Evolutionary conservation across 2,797 vertebrate genomes (phyloP).

Genomic region (Ptychobarbus kaznakovi): DNA sequence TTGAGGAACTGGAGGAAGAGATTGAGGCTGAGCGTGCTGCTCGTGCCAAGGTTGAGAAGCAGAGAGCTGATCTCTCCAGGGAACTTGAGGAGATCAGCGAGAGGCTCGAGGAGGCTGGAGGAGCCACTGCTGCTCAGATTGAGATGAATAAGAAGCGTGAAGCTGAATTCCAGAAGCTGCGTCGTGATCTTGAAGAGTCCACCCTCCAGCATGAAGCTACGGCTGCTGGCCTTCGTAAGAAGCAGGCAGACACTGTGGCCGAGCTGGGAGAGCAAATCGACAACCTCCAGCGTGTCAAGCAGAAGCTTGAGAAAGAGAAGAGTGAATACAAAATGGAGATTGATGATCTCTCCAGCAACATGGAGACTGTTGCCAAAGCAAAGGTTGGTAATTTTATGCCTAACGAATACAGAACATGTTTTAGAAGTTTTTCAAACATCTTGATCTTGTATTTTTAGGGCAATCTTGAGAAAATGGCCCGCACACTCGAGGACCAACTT

Average conservation of each 20-base stretch:
- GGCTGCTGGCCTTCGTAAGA: too few relatives aligned
- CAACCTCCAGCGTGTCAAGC: constrained; percentile 88
- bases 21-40: too few relatives aligned
- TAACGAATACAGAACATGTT: too few relatives aligned
- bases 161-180: constrained; percentile 87
- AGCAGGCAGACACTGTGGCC: too few relatives aligned
- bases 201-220: too few relatives aligned
- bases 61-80: too few relatives aligned
- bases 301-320: constrained; percentile 91
- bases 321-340: constrained; percentile 81
- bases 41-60: too few relatives aligned
- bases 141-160: constrained; percentile 91
- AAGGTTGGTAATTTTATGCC: too few relatives aligned
- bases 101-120: constrained; percentile 86
- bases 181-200: constrained; percentile 81
- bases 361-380: constrained; percentile 84
- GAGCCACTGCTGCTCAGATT: constrained; percentile 82
- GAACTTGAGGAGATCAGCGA: constrained; percentile 88
- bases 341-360: constrained; percentile 64
- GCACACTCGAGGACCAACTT: constrained; percentile 85
- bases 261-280: too few relatives aligned
- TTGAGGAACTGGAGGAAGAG: constrained; percentile 79
- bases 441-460: too few relatives aligned
- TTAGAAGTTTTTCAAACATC: too few relatives aligned
- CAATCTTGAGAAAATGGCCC: constrained; percentile 87